phyloP scores from a whole-genome alignment of 2,888 invertebrate species.

The Parnassius apollo region DNA sequence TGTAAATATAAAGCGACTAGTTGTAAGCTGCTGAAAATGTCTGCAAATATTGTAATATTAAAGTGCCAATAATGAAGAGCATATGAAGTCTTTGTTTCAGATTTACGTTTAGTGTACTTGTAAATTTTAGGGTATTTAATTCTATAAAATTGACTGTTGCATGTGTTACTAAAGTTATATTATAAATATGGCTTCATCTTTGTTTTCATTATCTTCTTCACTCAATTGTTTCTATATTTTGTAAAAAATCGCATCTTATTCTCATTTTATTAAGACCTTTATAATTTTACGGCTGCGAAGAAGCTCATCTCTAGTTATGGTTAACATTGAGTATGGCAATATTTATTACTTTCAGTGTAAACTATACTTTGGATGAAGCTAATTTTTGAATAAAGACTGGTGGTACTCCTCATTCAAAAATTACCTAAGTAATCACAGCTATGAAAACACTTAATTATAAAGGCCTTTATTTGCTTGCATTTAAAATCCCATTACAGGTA shows the following conservation, averaged over 20 bases:
- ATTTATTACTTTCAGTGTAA: neutral
- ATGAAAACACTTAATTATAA: too few species aligned
- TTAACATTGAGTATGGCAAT: neutral
- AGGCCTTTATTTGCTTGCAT: too few species aligned
- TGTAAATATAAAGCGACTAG: slow-evolving; percentile 27
- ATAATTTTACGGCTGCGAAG: too few species aligned
- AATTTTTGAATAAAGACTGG: too few species aligned
- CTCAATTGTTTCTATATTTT: neutral
- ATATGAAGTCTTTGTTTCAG: slow-evolving; percentile 1
- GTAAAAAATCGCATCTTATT: too few species aligned
- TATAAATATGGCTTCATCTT: neutral
- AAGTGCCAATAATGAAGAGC: slow-evolving; percentile 21
- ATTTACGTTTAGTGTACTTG: slow-evolving; percentile 15
- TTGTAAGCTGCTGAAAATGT: slow-evolving; percentile 1
- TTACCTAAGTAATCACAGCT: too few species aligned
- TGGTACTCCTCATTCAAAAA: too few species aligned
- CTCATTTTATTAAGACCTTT: too few species aligned
- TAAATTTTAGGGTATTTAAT: slow-evolving; percentile 10
- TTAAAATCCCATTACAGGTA: too few species aligned
- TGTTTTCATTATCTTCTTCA: slow-evolving; percentile 4
- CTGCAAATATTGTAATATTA: slow-evolving; percentile 9
- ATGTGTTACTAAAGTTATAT: neutral
- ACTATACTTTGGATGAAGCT: too few species aligned
- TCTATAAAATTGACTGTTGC: neutral
- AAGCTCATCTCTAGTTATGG: too few species aligned